A percentile compares a stretch with the other conserved stretches of the same genome.
Evolutionary conservation across 2,113 vertebrate genomes (phyloP).

Genomic region (Melanerpes formicivorus): DNA sequence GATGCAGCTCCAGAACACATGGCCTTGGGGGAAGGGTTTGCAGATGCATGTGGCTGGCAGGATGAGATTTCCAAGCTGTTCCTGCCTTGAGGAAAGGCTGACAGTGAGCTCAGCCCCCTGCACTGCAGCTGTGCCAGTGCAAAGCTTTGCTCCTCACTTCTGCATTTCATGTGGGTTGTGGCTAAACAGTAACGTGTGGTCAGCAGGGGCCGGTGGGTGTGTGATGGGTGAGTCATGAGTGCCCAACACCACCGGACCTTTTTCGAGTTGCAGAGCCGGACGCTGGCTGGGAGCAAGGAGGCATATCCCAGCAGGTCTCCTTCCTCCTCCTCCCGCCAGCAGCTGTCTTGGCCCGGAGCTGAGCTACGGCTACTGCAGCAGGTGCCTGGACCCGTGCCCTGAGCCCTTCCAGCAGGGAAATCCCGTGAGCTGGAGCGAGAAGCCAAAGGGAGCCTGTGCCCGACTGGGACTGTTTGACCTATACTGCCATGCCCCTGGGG

Average conservation of each 20-base stretch:
- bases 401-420: background rate
- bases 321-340: background rate
- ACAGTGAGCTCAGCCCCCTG: background rate
- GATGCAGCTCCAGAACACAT: background rate
- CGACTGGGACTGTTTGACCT: background rate
- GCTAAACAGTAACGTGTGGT: slow-evolving; percentile 3
- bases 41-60: background rate
- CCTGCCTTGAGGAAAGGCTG: background rate
- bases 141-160: slow-evolving; percentile 51
- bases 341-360: background rate
- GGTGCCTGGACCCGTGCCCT: slow-evolving; percentile 25
- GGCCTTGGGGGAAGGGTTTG: background rate
- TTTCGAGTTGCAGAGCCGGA: accelerated
- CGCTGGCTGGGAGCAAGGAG: background rate
- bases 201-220: background rate
- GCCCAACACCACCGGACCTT: background rate
- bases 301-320: background rate
- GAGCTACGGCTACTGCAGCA: background rate
- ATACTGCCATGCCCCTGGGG: accelerated
- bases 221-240: background rate
- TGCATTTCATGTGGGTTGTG: background rate
- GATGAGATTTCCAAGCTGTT: background rate
- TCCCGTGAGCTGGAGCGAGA: accelerated
- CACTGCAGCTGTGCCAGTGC: background rate
- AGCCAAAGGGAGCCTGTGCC: accelerated